A percentile compares a stretch with the other conserved stretches of the same genome.
phyloP scores from a whole-genome alignment of 2,888 invertebrate genomes.

The Heliconius erato region DNA sequence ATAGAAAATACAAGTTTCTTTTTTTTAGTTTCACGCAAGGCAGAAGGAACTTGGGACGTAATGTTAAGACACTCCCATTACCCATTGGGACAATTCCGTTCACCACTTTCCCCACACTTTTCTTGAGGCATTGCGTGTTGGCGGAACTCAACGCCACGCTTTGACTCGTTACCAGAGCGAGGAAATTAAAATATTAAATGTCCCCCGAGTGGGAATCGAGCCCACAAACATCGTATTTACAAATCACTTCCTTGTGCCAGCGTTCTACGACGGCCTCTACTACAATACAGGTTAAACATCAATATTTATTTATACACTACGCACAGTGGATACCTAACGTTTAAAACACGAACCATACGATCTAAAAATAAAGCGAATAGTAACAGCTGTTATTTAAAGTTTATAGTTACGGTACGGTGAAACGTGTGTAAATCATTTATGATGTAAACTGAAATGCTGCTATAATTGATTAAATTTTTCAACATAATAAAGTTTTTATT shows the following conservation, averaged over 20 bases:
- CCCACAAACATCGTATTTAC: too few relatives aligned
- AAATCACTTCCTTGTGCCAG: background rate
- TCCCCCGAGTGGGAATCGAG: too few relatives aligned
- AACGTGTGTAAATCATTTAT: slow-evolving; percentile 38
- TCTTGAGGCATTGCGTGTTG: too few relatives aligned
- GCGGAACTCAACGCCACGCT: background rate
- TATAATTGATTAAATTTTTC: background rate
- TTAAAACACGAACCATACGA: slow-evolving; percentile 52
- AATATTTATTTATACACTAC: slow-evolving; percentile 50
- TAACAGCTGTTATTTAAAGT: slow-evolving; percentile 47
- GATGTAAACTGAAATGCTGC: slow-evolving; percentile 25
- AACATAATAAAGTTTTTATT: background rate
- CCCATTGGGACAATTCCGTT: too few relatives aligned
- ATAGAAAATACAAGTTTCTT: too few relatives aligned
- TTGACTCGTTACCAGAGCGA: too few relatives aligned
- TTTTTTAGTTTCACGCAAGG: too few relatives aligned
- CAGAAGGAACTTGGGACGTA: too few relatives aligned
- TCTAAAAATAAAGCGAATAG: slow-evolving; percentile 49
- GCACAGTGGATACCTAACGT: slow-evolving; percentile 49
- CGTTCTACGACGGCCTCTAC: background rate
- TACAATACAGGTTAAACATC: slow-evolving; percentile 56
- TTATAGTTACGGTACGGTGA: slow-evolving; percentile 42
- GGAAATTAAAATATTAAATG: too few relatives aligned
- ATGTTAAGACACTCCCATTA: too few relatives aligned
- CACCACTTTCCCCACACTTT: too few relatives aligned